Percentiles rank a stretch among this genome's conserved stretches.
Evolutionary conservation across 1,140 invertebrate genomes (phyloP).

Genomic region (Cheumatopsyche charites): DNA sequence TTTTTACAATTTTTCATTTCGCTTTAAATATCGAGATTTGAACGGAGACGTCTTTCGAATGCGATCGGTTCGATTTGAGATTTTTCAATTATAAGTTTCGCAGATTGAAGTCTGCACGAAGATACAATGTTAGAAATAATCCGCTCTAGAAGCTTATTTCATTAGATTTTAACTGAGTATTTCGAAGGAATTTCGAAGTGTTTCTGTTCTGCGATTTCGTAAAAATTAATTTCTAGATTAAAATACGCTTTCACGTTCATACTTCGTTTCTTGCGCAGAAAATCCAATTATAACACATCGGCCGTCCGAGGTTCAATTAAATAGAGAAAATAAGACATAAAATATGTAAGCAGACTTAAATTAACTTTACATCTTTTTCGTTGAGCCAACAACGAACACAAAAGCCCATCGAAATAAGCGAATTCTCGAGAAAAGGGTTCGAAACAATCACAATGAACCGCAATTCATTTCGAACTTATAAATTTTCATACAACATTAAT

Average conservation of each 20-base stretch:
- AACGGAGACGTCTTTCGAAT: neutral
- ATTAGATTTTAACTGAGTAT: constrained; percentile 8
- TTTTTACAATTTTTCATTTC: too few relatives aligned
- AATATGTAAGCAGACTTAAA: constrained; percentile 18
- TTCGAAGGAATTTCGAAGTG: neutral
- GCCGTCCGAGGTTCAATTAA: constrained; percentile 11
- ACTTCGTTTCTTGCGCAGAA: neutral
- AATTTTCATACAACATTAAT: too few relatives aligned
- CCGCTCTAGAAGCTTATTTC: neutral
- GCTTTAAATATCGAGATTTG: neutral
- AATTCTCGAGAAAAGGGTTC: neutral
- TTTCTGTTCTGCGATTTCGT: neutral
- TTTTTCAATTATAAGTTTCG: constrained; percentile 9
- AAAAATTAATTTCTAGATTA: constrained; percentile 15
- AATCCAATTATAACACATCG: constrained; percentile 23
- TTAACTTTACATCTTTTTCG: constrained; percentile 7
- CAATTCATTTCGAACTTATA: neutral
- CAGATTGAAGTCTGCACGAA: neutral
- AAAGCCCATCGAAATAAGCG: neutral
- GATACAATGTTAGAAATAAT: constrained; percentile 3
- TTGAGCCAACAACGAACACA: neutral
- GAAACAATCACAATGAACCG: neutral
- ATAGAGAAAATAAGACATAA: constrained; percentile 21
- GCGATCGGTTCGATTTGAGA: neutral
- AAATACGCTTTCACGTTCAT: neutral